Evolutionary conservation across 2,113 vertebrate species (phyloP).

Genomic region (Ellobius talpinus): DNA sequence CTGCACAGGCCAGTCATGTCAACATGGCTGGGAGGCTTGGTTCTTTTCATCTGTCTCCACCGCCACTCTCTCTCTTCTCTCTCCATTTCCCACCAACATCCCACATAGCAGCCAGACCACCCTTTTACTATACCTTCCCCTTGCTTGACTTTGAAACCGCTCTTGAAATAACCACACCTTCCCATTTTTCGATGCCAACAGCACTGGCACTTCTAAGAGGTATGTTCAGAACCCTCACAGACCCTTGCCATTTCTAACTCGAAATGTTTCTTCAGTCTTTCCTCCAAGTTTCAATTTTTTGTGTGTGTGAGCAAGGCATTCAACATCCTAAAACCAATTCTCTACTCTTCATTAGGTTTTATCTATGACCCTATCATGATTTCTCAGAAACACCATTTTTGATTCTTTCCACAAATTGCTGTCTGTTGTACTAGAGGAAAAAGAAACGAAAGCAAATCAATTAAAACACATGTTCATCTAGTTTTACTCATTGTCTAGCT

Average conservation of each 20-base stretch:
- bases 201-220: background rate
- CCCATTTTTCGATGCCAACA: background rate
- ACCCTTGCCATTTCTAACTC: background rate
- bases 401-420: constrained; percentile 17
- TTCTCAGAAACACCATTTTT: constrained; percentile 32
- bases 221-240: background rate
- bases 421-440: background rate
- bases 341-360: background rate
- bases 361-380: background rate
- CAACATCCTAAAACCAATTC: background rate
- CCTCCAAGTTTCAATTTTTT: background rate
- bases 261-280: background rate
- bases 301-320: background rate
- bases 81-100: background rate
- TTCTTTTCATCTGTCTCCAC: background rate
- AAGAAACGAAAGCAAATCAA: constrained; percentile 20
- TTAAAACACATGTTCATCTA: background rate
- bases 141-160: constrained; percentile 21
- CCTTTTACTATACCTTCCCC: background rate
- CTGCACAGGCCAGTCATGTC: no score
- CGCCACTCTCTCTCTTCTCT: background rate
- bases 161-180: background rate
- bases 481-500: background rate
- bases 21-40: background rate
- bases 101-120: background rate